phyloP scores from a whole-genome alignment of 1,140 invertebrate genomes.

The Drosophila bipectinata region DNA sequence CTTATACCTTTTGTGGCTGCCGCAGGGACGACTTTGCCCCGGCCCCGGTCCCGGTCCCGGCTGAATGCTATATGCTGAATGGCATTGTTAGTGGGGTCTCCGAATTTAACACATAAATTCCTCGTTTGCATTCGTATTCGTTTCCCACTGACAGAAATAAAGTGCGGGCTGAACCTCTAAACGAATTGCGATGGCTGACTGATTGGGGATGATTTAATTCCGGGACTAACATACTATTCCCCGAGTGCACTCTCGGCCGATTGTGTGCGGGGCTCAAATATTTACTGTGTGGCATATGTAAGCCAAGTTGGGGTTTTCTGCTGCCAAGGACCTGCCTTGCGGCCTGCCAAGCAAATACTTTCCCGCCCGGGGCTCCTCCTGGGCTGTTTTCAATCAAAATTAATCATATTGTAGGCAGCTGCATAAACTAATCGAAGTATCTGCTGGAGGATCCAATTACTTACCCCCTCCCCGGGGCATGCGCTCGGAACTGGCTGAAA shows the following conservation, averaged over 20 bases:
- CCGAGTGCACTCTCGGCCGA: constrained; percentile 12
- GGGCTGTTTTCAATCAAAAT: constrained; percentile 12
- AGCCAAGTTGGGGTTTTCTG: constrained; percentile 35
- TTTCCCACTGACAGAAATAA: constrained; percentile 18
- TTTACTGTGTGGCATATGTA: constrained; percentile 45
- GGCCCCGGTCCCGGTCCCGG: neutral
- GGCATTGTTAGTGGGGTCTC: constrained; percentile 42
- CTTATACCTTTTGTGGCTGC: constrained; percentile 73
- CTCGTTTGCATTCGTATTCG: constrained; percentile 27
- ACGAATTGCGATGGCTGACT: neutral
- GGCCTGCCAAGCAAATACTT: constrained; percentile 30
- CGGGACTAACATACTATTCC: neutral
- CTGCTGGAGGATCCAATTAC: constrained; percentile 34
- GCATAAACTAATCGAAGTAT: neutral
- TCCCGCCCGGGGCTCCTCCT: neutral
- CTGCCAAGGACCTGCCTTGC: constrained; percentile 32
- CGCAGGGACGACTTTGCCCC: constrained; percentile 27
- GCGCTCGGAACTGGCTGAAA: neutral
- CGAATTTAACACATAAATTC: constrained; percentile 30
- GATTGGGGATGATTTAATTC: constrained; percentile 6
- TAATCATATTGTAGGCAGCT: constrained; percentile 10
- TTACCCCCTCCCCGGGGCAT: constrained; percentile 9
- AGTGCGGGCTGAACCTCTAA: neutral
- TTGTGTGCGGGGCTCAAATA: constrained; percentile 42
- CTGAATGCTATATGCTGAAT: constrained; percentile 10